phyloP scores from a whole-genome alignment of 2,797 vertebrate genomes.

The Pteropus rufus region DNA sequence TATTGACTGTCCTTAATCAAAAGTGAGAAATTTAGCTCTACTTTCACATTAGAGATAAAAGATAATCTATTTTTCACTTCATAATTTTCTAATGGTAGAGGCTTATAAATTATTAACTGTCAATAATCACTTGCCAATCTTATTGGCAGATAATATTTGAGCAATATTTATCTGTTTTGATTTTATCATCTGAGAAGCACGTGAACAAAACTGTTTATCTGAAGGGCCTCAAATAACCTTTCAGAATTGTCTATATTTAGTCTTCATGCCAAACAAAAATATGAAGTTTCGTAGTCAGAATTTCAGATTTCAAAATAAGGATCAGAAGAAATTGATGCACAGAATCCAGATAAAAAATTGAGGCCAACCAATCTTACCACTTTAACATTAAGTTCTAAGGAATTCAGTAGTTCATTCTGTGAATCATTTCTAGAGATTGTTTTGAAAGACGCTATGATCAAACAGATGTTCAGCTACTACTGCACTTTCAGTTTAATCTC shows the following conservation, averaged over 20 bases:
- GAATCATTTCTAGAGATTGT: not conserved
- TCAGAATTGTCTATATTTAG: not conserved
- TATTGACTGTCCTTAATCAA: not conserved
- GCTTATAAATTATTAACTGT: not conserved
- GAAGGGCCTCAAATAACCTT: not conserved
- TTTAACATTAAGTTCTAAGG: not conserved
- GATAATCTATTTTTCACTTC: constrained; percentile 16
- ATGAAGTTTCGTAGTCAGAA: not conserved
- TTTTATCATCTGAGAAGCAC: not conserved
- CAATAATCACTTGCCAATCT: not conserved
- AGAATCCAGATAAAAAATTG: constrained; percentile 18
- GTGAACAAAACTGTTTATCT: constrained; percentile 26
- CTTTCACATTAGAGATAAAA: constrained; percentile 10
- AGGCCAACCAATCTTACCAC: not conserved
- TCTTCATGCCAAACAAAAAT: not conserved
- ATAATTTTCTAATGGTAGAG: not conserved
- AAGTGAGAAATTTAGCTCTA: constrained; percentile 11
- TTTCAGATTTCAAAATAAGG: constrained; percentile 24
- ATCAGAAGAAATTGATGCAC: not conserved
- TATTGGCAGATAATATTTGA: not conserved
- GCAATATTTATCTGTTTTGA: not conserved
- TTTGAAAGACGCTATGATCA: not conserved
- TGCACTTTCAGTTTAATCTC: not conserved
- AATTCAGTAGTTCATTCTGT: not conserved
- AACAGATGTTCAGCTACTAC: not conserved